Evolutionary conservation across 2,797 vertebrate genomes (phyloP), one percentile per base, ranked within the genome.

Genomic region (Eurystomus glaucurus): DNA sequence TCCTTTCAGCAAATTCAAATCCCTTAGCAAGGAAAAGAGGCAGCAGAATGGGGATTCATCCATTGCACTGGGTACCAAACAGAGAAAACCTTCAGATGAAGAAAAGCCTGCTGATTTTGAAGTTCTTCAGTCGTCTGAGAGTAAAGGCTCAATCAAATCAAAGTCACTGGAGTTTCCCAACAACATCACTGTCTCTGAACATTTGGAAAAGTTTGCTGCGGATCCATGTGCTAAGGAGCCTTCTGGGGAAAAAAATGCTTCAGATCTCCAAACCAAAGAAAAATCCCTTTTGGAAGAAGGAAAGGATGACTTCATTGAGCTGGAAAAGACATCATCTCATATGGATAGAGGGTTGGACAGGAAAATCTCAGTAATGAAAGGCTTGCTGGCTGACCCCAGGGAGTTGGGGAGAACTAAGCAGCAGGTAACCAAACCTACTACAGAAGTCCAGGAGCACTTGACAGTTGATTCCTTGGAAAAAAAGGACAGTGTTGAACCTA

Each of bases 1-100:
- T 97, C 99, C 99, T 28, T 99, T 99, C 97, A 99, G 99, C 96
- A 99, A 99, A 92, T 99, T 99, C 75, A 99, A 99, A 95, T 98
- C 98, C 41, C 98, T 99, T 21, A 98, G 96, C 80, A 98, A 98
- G 84, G 98, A 99, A 31, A 99, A 98, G 96, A 98, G 97, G 64
- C 98, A 98, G 69, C 98, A 98, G 91, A 97, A 95, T 54, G 97
- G 93, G 18, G 97, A 98, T 88, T 77, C 82, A 64, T 77, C 81
- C 14, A 3, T 75, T 45, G 35, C 57, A 70, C 77, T 74, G 39
- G 96, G 93, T 79, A 82, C 95, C 81, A 93, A 74, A 89, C 75
- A 90, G 48, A 48, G 76, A 43, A 91, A 79, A 55, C 33, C 97
- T 87, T 91, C 91, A 37, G 80, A 95, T 74, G 91, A 95, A 43